These are phyloP conservation scores for Crenichthys baileyi DNA, from an alignment of 2,797 vertebrate genomes.

Conservation along the genomic window DNA sequence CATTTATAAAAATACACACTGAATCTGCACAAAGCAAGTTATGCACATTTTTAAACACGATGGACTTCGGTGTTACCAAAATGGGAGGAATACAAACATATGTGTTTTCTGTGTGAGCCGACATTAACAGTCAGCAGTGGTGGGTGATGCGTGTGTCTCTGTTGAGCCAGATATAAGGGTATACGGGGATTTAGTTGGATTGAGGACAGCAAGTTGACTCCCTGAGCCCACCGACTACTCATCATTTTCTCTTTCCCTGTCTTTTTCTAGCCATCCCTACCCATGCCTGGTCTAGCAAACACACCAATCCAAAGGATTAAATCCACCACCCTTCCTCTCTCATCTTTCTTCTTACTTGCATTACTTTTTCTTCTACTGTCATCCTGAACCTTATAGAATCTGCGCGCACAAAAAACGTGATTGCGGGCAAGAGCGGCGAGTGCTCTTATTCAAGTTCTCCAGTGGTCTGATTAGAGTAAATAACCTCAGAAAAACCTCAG, in stretches of 20 bases:
- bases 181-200: conserved; percentile 70
- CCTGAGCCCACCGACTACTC: conserved; percentile 46
- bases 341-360: conserved; percentile 6
- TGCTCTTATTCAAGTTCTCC: conserved; percentile 60
- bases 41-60: background rate
- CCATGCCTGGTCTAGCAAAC: conserved; percentile 37
- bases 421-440: background rate
- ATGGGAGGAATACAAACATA: background rate
- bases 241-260: conserved; percentile 39
- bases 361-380: conserved; percentile 5
- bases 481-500: conserved; percentile 43
- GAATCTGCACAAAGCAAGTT: background rate
- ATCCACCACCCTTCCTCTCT: conserved; percentile 27
- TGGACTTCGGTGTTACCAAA: background rate
- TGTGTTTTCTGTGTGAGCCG: background rate
- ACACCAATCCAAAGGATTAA: conserved; percentile 44
- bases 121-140: conserved; percentile 15
- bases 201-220: conserved; percentile 72
- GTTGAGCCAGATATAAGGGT: conserved; percentile 57
- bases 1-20: background rate
- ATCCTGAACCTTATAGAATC: conserved; percentile 8
- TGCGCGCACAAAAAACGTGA: background rate
- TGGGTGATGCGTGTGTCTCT: conserved; percentile 24
- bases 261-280: conserved; percentile 39
- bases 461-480: conserved; percentile 72